Conservation (phyloP, 1,140 invertebrate genomes). For the Pristionchus pacificus region DNA sequence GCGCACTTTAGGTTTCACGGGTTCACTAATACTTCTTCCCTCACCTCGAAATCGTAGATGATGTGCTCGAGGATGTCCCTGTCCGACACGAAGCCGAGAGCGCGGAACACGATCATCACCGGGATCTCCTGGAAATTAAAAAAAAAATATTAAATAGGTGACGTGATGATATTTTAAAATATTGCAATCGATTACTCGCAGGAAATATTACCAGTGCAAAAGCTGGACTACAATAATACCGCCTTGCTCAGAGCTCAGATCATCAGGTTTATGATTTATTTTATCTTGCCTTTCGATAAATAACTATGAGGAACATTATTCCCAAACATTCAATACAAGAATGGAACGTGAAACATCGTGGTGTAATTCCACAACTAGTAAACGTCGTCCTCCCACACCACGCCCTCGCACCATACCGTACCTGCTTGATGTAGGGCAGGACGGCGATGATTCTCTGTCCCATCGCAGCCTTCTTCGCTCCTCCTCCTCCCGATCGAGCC, state of each 20-base stretch:
- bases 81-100: conserved; percentile 94
- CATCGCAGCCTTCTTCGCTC: conserved; percentile 80
- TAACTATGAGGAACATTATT: too few species aligned
- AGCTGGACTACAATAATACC: too few species aligned
- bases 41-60: conserved; percentile 87
- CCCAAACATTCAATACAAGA: too few species aligned
- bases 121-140: conserved; percentile 77
- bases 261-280: neutral
- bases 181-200: too few species aligned
- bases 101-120: conserved; percentile 95
- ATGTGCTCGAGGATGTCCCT: conserved; percentile 97
- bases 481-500: conserved; percentile 72
- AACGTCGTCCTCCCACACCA: conserved; percentile 7
- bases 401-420: too few species aligned
- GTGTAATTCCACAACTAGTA: too few species aligned
- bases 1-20: too few species aligned
- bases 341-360: neutral
- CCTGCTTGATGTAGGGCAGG: conserved; percentile 89
- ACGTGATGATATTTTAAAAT: too few species aligned
- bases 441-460: conserved; percentile 95
- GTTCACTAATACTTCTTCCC: too few species aligned
- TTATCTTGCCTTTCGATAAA: too few species aligned
- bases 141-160: conserved; percentile 7
- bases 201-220: too few species aligned
- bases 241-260: too few species aligned